Evolutionary conservation across 2,113 vertebrate species (phyloP).

Genomic region (Ptilonorhynchus violaceus): DNA sequence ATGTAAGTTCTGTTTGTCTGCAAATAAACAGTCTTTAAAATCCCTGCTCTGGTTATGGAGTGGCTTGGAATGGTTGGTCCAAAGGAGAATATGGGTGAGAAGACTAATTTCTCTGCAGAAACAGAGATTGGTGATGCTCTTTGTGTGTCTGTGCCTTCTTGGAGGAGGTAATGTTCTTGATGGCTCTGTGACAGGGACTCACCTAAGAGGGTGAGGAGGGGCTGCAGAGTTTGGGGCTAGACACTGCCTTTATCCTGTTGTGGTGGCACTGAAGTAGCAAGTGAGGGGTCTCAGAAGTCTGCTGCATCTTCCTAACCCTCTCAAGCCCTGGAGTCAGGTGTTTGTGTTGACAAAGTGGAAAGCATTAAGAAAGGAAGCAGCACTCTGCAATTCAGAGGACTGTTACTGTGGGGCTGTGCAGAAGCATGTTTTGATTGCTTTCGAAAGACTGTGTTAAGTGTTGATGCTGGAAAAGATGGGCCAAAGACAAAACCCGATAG

Average conservation of each 20-base stretch:
- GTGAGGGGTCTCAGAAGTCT: background rate
- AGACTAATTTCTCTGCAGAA: background rate
- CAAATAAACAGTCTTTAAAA: background rate
- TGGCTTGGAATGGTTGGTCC: background rate
- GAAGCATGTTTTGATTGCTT: background rate
- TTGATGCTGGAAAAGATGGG: no score
- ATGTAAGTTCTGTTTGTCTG: background rate
- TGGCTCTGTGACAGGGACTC: background rate
- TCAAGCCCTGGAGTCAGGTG: background rate
- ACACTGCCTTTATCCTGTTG: rapidly evolving
- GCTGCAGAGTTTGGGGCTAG: background rate
- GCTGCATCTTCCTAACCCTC: background rate
- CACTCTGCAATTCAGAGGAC: background rate
- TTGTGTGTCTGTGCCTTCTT: background rate
- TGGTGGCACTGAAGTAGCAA: background rate
- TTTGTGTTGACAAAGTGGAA: background rate
- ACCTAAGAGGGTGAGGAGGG: background rate
- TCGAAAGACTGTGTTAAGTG: background rate
- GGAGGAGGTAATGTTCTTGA: background rate
- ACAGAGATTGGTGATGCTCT: background rate
- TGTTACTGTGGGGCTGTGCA: rapidly evolving
- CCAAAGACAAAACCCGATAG: no score
- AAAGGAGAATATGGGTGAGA: background rate
- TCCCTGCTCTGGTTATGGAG: background rate
- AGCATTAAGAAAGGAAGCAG: background rate